A percentile compares a stretch with the other conserved stretches of the same genome.
phyloP scores from a whole-genome alignment of 2,113 vertebrate genomes.

The Dasyprocta punctata region DNA sequence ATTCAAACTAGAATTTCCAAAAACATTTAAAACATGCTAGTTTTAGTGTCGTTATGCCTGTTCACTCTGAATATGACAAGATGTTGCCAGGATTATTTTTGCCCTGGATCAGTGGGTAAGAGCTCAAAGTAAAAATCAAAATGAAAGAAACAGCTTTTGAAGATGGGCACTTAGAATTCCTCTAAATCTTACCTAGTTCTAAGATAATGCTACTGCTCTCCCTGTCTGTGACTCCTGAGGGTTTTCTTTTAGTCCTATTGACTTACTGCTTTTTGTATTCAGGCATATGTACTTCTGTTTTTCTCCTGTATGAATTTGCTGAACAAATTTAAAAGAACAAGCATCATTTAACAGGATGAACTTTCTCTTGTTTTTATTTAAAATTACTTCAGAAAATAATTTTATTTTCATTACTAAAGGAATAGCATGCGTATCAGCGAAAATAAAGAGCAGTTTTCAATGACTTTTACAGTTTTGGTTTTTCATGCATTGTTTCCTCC shows the following conservation, averaged over 20 bases:
- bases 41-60: neutral
- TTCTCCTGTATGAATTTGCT: neutral
- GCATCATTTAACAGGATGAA: neutral
- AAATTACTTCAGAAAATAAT: neutral
- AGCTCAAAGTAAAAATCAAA: constrained; percentile 43
- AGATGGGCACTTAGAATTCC: neutral
- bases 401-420: neutral
- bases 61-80: neutral
- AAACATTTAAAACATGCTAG: neutral
- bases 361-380: neutral
- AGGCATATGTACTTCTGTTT: neutral
- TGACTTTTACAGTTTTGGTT: neutral
- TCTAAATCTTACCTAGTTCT: neutral
- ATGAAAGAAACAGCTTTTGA: neutral
- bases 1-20: constrained; percentile 17
- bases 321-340: neutral
- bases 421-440: neutral
- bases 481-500: neutral
- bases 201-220: neutral
- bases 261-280: neutral
- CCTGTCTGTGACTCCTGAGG: neutral
- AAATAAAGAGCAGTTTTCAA: neutral
- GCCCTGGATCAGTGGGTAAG: neutral
- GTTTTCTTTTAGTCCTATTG: neutral
- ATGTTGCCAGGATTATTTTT: neutral